Percentiles rank a stretch among this genome's conserved stretches.
phyloP scores from a whole-genome alignment of 2,888 invertebrate species.

The Scrobipalpa costella region DNA sequence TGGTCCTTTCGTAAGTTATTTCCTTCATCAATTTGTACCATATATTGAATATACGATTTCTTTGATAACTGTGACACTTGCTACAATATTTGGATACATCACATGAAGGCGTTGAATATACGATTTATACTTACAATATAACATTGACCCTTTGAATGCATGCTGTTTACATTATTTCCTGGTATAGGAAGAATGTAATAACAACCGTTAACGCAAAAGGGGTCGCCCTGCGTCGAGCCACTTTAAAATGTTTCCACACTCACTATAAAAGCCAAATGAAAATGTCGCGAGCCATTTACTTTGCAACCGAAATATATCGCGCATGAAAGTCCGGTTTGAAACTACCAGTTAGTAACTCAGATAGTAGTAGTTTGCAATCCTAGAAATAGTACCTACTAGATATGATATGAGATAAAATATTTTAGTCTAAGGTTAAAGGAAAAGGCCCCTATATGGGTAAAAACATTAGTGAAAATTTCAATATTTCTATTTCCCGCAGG shows the following conservation, averaged over 20 bases:
- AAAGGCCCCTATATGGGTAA: too few relatives aligned
- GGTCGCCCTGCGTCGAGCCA: background rate
- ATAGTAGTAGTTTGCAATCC: too few relatives aligned
- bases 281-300: constrained; percentile 17
- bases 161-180: background rate
- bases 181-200: background rate
- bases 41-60: background rate
- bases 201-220: constrained; percentile 14
- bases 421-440: too few relatives aligned
- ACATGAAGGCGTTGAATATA: too few relatives aligned
- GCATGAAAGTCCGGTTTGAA: constrained; percentile 3
- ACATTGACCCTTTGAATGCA: background rate
- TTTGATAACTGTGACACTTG: too few relatives aligned
- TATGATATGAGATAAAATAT: too few relatives aligned
- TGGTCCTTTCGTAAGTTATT: background rate
- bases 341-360: background rate
- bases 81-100: too few relatives aligned
- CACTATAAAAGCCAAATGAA: constrained; percentile 16
- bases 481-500: too few relatives aligned
- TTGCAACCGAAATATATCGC: background rate
- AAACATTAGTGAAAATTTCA: too few relatives aligned
- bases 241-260: background rate
- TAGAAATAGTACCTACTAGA: too few relatives aligned
- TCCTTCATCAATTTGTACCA: background rate
- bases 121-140: background rate